A percentile compares a stretch with the other conserved stretches of the same genome.
These are phyloP conservation scores for Lindbergichthys nudifrons DNA, from an alignment of 2,797 vertebrate species.

Conservation along the genomic window DNA sequence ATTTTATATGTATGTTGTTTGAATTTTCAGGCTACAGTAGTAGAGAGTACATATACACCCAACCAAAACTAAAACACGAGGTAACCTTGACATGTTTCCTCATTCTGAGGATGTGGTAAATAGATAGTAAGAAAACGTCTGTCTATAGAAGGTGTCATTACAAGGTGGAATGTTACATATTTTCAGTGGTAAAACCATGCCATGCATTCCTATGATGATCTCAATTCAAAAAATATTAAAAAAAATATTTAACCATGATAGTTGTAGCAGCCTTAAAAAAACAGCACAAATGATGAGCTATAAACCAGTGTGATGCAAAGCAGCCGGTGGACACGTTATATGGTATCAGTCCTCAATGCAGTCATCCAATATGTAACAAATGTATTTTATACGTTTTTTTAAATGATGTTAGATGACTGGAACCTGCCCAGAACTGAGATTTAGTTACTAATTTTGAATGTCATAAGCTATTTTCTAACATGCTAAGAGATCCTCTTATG, in stretches of 20 bases:
- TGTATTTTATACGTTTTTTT: background rate
- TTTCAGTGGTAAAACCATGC: background rate
- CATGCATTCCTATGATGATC: background rate
- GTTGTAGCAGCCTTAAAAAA: background rate
- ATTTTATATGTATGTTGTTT: too few species aligned
- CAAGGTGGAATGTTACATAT: background rate
- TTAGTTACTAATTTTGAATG: background rate
- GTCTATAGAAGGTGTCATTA: constrained; percentile 3
- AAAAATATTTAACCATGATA: background rate
- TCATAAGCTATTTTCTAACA: background rate
- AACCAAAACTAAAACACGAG: background rate
- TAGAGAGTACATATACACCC: background rate
- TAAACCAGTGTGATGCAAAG: background rate
- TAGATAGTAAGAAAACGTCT: constrained; percentile 10
- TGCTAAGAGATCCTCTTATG: background rate
- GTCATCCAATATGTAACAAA: background rate
- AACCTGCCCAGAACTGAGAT: background rate
- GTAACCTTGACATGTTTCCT: background rate
- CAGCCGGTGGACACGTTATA: background rate
- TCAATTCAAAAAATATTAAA: background rate
- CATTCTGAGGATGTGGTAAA: constrained; percentile 39
- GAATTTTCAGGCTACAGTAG: background rate
- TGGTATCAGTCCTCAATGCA: background rate
- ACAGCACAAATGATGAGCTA: too few species aligned
- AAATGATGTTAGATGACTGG: background rate